These are phyloP conservation scores for Hymenochirus boettgeri DNA, from an alignment of 2,113 vertebrate species.

Conservation along the genomic window DNA sequence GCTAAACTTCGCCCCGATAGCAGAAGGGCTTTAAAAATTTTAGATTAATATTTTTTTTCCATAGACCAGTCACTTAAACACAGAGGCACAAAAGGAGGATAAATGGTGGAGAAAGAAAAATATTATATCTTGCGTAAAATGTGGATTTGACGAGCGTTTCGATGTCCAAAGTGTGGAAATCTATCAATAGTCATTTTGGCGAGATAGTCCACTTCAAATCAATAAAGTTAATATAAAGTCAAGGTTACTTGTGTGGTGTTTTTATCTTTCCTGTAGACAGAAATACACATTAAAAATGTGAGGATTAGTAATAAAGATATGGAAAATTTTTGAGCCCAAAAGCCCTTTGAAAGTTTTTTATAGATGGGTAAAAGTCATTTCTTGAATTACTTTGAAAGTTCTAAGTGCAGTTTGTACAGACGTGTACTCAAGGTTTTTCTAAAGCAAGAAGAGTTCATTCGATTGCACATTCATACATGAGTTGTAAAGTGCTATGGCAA, in stretches of 20 bases:
- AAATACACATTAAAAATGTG: conserved; percentile 18
- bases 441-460: conserved; percentile 43
- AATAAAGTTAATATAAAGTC: no score
- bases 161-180: conserved; percentile 11
- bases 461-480: conserved; percentile 50
- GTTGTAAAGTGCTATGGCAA: conserved; percentile 62
- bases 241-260: no score
- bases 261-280: conserved; percentile 5
- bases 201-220: no score
- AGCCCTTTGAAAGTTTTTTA: conserved; percentile 28
- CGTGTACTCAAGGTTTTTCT: conserved; percentile 42
- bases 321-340: conserved; percentile 10
- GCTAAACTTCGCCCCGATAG: conserved; percentile 12
- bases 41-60: no score
- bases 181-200: neutral
- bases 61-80: no score
- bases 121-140: conserved; percentile 7
- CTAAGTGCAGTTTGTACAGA: conserved; percentile 40
- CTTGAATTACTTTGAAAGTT: neutral
- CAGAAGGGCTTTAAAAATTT: no score
- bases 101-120: conserved; percentile 6
- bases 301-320: conserved; percentile 22
- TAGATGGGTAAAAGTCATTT: neutral
- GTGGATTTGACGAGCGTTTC: neutral
- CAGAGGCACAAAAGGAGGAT: conserved; percentile 26